Base-by-base conservation (phyloP, 2,113 vertebrate genomes). In the Microtus richardsoni region DNA sequence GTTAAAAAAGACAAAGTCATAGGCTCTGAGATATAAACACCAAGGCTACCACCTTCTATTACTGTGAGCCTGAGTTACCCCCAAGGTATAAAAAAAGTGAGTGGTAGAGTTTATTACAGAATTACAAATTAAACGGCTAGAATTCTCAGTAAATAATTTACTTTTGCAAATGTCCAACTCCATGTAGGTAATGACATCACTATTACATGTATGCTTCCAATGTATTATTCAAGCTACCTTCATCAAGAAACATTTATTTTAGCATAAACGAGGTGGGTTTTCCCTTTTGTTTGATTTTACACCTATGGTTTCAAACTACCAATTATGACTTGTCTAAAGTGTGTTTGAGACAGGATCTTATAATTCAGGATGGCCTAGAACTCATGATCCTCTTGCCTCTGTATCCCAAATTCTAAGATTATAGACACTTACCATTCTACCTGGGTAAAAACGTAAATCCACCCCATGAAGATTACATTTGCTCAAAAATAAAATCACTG, bases 161-260 rank as follows among this genome's bases (percentile, higher is more conserved):
- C 26, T 58, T 21, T 39, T 44, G 21, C 24, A 87, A n/a, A 62
- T 83, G 74, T 71, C 22, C 17, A 39, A 73, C 24, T 88, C 52
- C 64, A 78, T 13, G 84, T 4, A 86, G 22, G 13, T 86, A 26
- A 80, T 68, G 39, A 49, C 24, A 58, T 49, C 52, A 64, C 1
- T n/a, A 49, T 70, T 62, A 70, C 7, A 84, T 80, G 47, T 84
- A 89, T 41, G 26, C 26, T 89, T 94, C 88, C 92, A 52, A 86
- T 12, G 52, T 80, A 54, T 22, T 94, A 54, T 49, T 36, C 54
- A 13, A 79, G n/a, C 44, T 30, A 84, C 52, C 47, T 85, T 84
- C 74, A 91, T 17, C 39, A 94, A 80, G 36, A 91, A 79, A 66
- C 47, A 79, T 14, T 75, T 78, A 80, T 11, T 68, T n/a, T 74